A percentile compares a stretch with the other conserved stretches of the same genome.
phyloP scores from a whole-genome alignment of 2,888 invertebrate species.

The Rhingia campestris region DNA sequence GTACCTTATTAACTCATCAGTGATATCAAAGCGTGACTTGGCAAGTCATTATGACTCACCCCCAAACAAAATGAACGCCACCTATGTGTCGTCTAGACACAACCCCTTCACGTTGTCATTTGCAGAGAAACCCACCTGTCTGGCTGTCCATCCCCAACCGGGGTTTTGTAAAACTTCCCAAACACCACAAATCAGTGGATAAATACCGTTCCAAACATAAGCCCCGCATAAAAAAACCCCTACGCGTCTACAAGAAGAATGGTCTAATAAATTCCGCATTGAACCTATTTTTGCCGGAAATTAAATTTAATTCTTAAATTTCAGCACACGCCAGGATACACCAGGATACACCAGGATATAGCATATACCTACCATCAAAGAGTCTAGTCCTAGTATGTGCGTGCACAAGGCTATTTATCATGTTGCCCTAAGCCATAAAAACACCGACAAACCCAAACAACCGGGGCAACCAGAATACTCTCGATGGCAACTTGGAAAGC shows the following conservation, averaged over 20 bases:
- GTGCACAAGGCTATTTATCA: constrained; percentile 64
- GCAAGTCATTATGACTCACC: background rate
- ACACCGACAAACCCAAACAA: constrained; percentile 41
- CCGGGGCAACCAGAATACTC: constrained; percentile 38
- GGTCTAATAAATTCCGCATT: constrained; percentile 16
- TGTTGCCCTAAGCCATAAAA: constrained; percentile 43
- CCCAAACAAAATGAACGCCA: background rate
- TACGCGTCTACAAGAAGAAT: background rate
- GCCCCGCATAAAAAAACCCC: constrained; percentile 1
- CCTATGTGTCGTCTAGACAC: constrained; percentile 12
- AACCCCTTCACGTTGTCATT: background rate
- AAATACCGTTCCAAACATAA: constrained; percentile 1
- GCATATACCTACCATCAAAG: background rate
- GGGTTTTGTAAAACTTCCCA: background rate
- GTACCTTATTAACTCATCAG: constrained; percentile 4
- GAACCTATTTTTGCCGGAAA: constrained; percentile 34
- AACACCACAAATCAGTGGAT: constrained; percentile 17
- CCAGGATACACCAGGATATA: constrained; percentile 4
- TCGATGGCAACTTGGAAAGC: constrained; percentile 34
- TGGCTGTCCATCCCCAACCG: background rate
- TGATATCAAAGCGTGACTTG: constrained; percentile 16
- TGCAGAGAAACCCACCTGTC: background rate
- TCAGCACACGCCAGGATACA: constrained; percentile 11
- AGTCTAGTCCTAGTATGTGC: constrained; percentile 9
- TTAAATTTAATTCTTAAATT: constrained; percentile 52